Percentiles rank a stretch among this genome's conserved stretches.
Evolutionary conservation across 2,888 invertebrate species (phyloP).

Genomic region (Lithophane socia): DNA sequence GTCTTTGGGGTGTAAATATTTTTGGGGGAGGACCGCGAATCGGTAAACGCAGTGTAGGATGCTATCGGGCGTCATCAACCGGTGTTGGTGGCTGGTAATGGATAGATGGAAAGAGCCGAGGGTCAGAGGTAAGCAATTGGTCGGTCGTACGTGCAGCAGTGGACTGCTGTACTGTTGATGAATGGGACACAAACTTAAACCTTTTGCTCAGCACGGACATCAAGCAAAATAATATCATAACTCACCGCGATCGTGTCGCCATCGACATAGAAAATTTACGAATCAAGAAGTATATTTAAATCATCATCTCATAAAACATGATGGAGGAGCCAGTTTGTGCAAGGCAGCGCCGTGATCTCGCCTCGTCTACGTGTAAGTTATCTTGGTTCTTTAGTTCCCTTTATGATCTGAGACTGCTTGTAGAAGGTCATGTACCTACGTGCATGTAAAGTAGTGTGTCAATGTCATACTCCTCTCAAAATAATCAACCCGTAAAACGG

Average conservation of each 20-base stretch:
- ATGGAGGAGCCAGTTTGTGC: background rate
- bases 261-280: constrained; percentile 4
- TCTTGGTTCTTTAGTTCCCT: background rate
- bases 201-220: constrained; percentile 25
- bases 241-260: constrained; percentile 37
- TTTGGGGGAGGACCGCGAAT: background rate
- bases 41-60: background rate
- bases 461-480: background rate
- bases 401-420: background rate
- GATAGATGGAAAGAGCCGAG: background rate
- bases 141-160: background rate
- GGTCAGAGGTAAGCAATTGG: background rate
- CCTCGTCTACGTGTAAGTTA: background rate
- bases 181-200: background rate
- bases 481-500: constrained; percentile 25
- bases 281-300: background rate
- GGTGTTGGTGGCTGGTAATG: background rate
- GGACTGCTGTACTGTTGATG: background rate
- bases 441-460: constrained; percentile 12
- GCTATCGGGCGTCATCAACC: background rate
- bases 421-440: background rate
- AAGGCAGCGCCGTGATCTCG: constrained; percentile 36
- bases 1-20: background rate
- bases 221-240: constrained; percentile 37
- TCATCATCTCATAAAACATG: background rate